These are phyloP conservation scores for Semaprochilodus insignis DNA, from an alignment of 2,797 vertebrate genomes.

Conservation along the genomic window DNA sequence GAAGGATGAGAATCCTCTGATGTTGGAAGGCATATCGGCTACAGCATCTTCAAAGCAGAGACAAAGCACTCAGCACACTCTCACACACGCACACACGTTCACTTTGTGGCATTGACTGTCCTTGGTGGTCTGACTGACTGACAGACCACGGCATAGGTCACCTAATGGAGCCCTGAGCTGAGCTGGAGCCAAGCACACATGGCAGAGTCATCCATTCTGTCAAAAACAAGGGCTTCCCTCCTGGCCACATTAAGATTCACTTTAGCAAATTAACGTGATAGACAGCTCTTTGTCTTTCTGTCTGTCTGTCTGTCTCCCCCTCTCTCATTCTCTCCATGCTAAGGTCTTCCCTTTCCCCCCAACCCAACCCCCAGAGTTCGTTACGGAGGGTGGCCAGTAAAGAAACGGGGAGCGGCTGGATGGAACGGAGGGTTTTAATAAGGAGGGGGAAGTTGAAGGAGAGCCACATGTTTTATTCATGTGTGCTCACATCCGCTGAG, in stretches of 20 bases:
- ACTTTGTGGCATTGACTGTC: constrained; percentile 27
- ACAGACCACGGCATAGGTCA: constrained; percentile 44
- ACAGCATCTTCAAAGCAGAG: constrained; percentile 50
- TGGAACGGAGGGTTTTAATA: constrained; percentile 75
- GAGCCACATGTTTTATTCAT: constrained; percentile 83
- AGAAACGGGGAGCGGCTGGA: constrained; percentile 56
- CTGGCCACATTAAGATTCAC: constrained; percentile 30
- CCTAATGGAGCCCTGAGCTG: constrained; percentile 35
- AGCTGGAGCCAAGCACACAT: constrained; percentile 15
- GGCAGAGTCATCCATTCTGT: constrained; percentile 43
- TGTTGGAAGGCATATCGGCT: constrained; percentile 45
- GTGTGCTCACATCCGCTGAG: constrained; percentile 74
- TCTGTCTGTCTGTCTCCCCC: constrained; percentile 50
- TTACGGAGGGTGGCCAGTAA: constrained; percentile 58
- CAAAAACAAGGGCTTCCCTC: constrained; percentile 37
- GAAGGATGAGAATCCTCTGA: constrained; percentile 50
- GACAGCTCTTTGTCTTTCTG: constrained; percentile 41
- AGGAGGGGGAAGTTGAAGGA: constrained; percentile 80
- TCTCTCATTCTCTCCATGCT: constrained; percentile 32
- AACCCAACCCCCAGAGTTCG: constrained; percentile 34
- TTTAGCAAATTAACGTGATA: constrained; percentile 50
- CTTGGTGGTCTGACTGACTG: constrained; percentile 47
- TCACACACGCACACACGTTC: constrained; percentile 7
- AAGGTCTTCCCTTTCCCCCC: constrained; percentile 65
- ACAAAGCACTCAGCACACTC: constrained; percentile 34